These are phyloP conservation scores for Alviniconcha strummeri DNA, from an alignment of 2,888 invertebrate genomes.

Conservation along the genomic window DNA sequence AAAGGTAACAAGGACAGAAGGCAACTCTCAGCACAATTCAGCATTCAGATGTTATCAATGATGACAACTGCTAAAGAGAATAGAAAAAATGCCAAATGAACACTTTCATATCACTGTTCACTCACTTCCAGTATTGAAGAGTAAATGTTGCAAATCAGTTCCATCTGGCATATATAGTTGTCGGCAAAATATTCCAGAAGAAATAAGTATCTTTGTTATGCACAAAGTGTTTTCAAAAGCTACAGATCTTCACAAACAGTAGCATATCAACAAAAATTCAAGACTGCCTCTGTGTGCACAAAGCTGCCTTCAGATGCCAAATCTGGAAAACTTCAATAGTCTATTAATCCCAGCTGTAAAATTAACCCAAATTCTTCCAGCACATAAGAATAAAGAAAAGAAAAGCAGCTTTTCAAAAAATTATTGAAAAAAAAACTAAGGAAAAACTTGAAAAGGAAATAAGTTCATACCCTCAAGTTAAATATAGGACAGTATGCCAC, in stretches of 20 bases:
- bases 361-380: conserved; percentile 25
- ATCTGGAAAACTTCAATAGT: conserved; percentile 4
- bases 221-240: not conserved
- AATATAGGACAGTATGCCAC: too few relatives aligned
- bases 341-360: conserved; percentile 6
- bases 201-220: too few relatives aligned
- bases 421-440: too few relatives aligned
- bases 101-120: not conserved
- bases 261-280: not conserved
- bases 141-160: too few relatives aligned
- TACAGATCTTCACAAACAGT: not conserved
- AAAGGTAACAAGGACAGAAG: conserved; percentile 15
- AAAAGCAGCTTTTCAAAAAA: not conserved
- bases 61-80: not conserved
- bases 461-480: too few relatives aligned
- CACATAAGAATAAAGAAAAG: conserved; percentile 23
- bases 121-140: too few relatives aligned
- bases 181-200: too few relatives aligned
- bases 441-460: too few relatives aligned
- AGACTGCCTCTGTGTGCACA: conserved; percentile 1
- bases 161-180: too few relatives aligned
- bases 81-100: not conserved
- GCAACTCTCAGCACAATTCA: conserved; percentile 26
- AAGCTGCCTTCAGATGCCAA: conserved; percentile 12
- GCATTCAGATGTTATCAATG: not conserved